Evolutionary conservation across 92 coral and sea anemone species (phyloP), one percentile per base, ranked within the genome.

Genomic region (Parazoanthus darwini): DNA sequence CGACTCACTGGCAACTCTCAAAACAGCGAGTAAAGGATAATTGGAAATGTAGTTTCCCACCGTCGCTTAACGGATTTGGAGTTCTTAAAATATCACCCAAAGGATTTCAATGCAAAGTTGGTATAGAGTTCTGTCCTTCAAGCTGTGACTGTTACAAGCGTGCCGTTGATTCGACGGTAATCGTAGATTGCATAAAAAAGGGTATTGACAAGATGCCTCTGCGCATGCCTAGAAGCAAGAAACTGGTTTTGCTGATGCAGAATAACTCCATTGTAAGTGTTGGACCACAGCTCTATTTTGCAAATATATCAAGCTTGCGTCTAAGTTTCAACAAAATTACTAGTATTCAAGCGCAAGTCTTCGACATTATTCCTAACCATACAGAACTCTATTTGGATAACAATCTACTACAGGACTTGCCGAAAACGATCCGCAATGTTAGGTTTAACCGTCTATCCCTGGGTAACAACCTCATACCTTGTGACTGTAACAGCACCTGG

Each of bases 401-500:
- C 23, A 95, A 95, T 66, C 88, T 91, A 65, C 92, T 95, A 70
- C 91, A 92, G 43, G 14, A 58, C 22, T 80, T 95, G 56, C 98
- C 98, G 1, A 72, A 74, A 78, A 66, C 85, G 42, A 88, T 88
- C 54, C 80, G 48, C 51, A 80, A 88, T 68, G 81, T 87, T 9
- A 81, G 72, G 43, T 94, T 94, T 77, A 70, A 63, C 20, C 80
- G 59, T 9, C 73, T 94, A 6, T 85, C 92, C 8, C 66, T 95
- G 36, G 88, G 89, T 44, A 90, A 92, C 80, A 95, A 95, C 85
- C 92, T 83, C 80, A 82, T 95, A 14, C 72, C 74, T 43, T 95
- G 97, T 88, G 94, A 94, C 85, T 95, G 98, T 70, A 85, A 85
- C 56, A 88, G 90, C 25, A 86, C 77, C 38, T 95, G 98, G 98